These are phyloP conservation scores for Diploscapter pachys DNA, from an alignment of 1,140 invertebrate species.

Conservation along the genomic window DNA sequence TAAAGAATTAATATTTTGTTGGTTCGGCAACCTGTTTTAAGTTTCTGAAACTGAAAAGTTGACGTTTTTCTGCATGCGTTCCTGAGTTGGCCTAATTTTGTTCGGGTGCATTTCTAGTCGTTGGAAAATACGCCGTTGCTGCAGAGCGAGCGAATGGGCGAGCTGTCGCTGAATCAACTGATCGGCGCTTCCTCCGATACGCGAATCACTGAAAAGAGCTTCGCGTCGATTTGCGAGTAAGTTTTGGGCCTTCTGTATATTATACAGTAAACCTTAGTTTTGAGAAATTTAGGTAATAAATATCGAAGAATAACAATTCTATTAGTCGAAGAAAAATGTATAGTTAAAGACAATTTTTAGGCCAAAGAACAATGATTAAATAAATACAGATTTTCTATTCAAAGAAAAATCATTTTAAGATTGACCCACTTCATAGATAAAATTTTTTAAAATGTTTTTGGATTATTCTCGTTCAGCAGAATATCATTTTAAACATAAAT, in stretches of 20 bases:
- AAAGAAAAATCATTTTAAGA: neutral
- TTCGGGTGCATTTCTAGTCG: constrained; percentile 24
- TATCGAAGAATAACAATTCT: neutral
- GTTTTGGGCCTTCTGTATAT: neutral
- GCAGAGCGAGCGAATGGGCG: constrained; percentile 34
- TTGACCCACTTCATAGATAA: neutral
- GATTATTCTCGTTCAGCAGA: neutral
- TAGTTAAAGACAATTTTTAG: neutral
- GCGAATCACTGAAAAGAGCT: constrained; percentile 36
- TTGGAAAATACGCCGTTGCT: constrained; percentile 38
- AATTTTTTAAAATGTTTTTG: constrained; percentile 1
- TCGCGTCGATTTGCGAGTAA: constrained; percentile 36
- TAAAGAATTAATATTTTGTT: neutral
- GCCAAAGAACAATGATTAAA: neutral
- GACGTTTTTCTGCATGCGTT: neutral
- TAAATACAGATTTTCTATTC: neutral
- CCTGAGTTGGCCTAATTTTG: constrained; percentile 9
- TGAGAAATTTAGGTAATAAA: neutral
- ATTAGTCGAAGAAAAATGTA: neutral
- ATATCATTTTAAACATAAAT: neutral
- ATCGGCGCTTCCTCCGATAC: constrained; percentile 28
- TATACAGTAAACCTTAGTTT: neutral
- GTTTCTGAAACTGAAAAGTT: neutral
- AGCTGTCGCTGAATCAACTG: constrained; percentile 27
- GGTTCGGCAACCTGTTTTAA: neutral